These are phyloP conservation scores for Rousettus madagascariensis DNA, from an alignment of 2,797 vertebrate species.

Conservation along the genomic window DNA sequence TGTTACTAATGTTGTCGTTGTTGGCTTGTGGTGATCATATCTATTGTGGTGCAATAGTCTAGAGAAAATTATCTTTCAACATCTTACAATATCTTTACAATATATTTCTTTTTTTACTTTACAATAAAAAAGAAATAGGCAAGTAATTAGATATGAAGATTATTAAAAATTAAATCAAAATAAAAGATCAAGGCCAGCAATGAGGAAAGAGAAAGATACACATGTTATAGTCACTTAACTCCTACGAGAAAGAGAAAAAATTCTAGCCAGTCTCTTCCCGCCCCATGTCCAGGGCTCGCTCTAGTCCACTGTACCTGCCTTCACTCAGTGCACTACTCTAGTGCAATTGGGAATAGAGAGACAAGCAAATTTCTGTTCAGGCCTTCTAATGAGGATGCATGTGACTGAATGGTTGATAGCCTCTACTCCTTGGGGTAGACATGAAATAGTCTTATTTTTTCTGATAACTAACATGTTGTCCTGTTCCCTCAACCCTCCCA, in stretches of 20 bases:
- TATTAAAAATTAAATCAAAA: slow-evolving; percentile 28
- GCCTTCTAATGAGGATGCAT: neutral
- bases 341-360: neutral
- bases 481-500: neutral
- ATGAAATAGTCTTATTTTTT: neutral
- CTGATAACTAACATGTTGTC: neutral
- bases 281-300: neutral
- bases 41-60: neutral
- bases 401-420: neutral
- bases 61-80: neutral
- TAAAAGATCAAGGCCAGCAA: neutral
- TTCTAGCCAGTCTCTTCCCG: neutral
- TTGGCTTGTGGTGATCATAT: neutral
- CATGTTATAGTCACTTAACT: neutral
- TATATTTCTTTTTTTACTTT: neutral
- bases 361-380: neutral
- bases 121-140: neutral
- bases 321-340: neutral
- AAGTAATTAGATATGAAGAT: neutral
- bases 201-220: neutral
- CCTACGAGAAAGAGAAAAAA: neutral
- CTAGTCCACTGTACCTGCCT: neutral
- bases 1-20: neutral
- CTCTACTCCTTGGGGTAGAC: neutral
- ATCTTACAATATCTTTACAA: neutral